Conservation (phyloP, 2,888 invertebrate species). For the Ceraclea dissimilis region DNA sequence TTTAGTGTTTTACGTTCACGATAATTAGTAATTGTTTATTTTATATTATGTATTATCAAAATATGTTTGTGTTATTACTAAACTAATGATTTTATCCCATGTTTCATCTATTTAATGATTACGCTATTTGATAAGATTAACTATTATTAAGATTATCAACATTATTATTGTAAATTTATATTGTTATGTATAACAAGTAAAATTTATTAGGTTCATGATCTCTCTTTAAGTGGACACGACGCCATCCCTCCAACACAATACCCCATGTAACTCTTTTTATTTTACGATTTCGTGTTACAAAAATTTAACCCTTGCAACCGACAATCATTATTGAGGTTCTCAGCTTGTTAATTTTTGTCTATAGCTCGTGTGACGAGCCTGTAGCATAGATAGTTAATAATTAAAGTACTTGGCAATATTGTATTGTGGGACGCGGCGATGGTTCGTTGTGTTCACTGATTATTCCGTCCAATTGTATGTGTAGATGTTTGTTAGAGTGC, state of each 20-base stretch:
- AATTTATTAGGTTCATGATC: conserved; percentile 25
- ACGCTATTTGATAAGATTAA: not conserved
- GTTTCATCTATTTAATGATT: conserved; percentile 5
- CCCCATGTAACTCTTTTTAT: not conserved
- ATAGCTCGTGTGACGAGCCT: no score
- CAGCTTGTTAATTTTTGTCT: no score
- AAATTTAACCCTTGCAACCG: not conserved
- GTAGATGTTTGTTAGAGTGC: conserved; percentile 52
- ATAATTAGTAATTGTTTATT: not conserved
- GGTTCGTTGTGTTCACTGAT: conserved; percentile 37
- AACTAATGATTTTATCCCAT: conserved; percentile 8
- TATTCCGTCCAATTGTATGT: conserved; percentile 50
- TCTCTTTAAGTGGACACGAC: conserved; percentile 24
- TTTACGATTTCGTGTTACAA: no score
- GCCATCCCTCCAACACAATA: not conserved
- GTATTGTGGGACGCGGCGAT: not conserved
- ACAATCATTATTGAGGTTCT: not conserved
- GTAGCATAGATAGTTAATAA: not conserved
- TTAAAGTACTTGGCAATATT: not conserved
- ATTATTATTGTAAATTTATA: not conserved
- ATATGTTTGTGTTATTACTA: conserved; percentile 4
- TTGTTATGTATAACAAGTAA: conserved; percentile 24
- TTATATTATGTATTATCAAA: not conserved
- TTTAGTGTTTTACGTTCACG: not conserved
- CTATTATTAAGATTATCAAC: not conserved